phyloP scores from a whole-genome alignment of 2,797 vertebrate genomes.

The Spondyliosoma cantharus region DNA sequence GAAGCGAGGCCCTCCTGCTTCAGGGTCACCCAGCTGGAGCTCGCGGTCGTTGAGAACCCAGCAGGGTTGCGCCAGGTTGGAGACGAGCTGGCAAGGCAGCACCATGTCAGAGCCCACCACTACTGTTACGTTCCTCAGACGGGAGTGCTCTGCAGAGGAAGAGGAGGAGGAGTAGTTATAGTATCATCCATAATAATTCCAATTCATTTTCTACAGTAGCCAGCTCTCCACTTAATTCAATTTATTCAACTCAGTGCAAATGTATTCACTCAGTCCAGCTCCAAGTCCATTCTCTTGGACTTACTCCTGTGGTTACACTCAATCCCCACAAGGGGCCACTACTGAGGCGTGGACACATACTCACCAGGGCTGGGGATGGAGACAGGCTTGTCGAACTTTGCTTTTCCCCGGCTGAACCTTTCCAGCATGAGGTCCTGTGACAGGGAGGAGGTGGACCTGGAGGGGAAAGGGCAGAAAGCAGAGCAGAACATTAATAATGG shows the following conservation, averaged over 20 bases:
- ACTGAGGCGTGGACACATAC: conserved; percentile 53
- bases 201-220: conserved; percentile 45
- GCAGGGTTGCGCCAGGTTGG: conserved; percentile 91
- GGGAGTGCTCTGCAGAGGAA: conserved; percentile 80
- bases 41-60: conserved; percentile 92
- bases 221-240: conserved; percentile 55
- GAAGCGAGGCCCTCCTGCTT: conserved; percentile 83
- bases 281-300: conserved; percentile 14
- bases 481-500: conserved; percentile 16
- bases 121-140: conserved; percentile 89
- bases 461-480: conserved; percentile 36
- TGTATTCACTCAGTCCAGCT: conserved; percentile 40
- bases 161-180: conserved; percentile 14
- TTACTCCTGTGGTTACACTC: conserved; percentile 35
- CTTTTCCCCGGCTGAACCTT: conserved; percentile 83
- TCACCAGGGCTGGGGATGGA: conserved; percentile 86
- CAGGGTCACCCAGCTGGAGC: conserved; percentile 75
- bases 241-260: conserved; percentile 58
- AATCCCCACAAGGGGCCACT: conserved; percentile 65
- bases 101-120: conserved; percentile 92
- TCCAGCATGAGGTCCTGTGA: conserved; percentile 87
- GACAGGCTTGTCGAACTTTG: conserved; percentile 85
- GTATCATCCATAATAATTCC: conserved; percentile 38
- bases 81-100: conserved; percentile 92
- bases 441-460: conserved; percentile 84